Evolutionary conservation across 1,140 invertebrate genomes (phyloP).

Genomic region (Pseudomyrmex dendroicus): DNA sequence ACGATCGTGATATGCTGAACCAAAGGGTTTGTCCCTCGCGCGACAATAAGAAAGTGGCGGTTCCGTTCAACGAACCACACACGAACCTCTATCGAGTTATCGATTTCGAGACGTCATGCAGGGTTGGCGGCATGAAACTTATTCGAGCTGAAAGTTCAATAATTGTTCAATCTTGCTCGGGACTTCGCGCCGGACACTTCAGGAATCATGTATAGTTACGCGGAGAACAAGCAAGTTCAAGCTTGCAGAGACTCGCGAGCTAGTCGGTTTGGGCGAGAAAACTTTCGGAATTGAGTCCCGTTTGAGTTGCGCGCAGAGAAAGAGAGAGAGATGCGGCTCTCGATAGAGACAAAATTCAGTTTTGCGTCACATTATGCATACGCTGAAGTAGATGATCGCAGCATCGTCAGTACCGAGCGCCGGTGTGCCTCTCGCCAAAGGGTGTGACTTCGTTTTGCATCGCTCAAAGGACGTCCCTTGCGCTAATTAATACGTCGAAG

Average conservation of each 20-base stretch:
- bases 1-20: constrained; percentile 11
- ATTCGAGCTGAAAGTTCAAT: constrained; percentile 79
- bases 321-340: not conserved
- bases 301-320: not conserved
- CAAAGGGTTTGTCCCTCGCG: not conserved
- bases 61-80: constrained; percentile 69
- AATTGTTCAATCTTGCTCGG: constrained; percentile 80
- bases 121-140: constrained; percentile 78
- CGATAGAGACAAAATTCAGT: constrained; percentile 29
- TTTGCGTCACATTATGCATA: constrained; percentile 46
- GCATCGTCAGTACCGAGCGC: not conserved
- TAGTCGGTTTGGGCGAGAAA: not conserved
- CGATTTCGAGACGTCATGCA: constrained; percentile 71
- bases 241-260: not conserved
- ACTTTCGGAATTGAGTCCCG: not conserved
- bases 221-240: not conserved
- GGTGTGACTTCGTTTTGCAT: constrained; percentile 44
- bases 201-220: constrained; percentile 8
- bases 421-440: constrained; percentile 18
- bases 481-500: constrained; percentile 45
- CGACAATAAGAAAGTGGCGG: constrained; percentile 55
- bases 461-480: constrained; percentile 37
- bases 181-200: constrained; percentile 20
- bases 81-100: constrained; percentile 65
- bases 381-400: not conserved